These are phyloP conservation scores for Epistrophella euchroma DNA, from an alignment of 2,888 invertebrate genomes.

Conservation along the genomic window DNA sequence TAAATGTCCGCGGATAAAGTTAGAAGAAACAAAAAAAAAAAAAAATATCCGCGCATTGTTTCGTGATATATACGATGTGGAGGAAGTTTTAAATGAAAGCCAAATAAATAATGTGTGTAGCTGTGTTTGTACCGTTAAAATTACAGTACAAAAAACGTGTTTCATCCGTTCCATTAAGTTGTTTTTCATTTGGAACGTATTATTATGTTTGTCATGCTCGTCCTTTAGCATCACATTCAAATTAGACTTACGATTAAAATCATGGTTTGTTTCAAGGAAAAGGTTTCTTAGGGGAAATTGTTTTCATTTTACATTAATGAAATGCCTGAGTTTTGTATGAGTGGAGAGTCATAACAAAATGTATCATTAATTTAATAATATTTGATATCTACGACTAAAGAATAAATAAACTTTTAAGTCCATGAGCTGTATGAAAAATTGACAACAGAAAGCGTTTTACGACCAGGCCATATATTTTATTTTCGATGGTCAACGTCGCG, in stretches of 20 bases:
- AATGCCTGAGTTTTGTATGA: background rate
- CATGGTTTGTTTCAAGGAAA: background rate
- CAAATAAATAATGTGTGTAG: slow-evolving; percentile 39
- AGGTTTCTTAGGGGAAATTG: background rate
- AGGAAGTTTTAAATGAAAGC: slow-evolving; percentile 37
- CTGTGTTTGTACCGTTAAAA: background rate
- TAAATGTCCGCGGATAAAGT: slow-evolving; percentile 60
- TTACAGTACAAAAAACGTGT: slow-evolving; percentile 21
- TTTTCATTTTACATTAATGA: slow-evolving; percentile 9
- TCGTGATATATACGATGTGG: slow-evolving; percentile 20
- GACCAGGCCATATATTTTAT: too few species aligned
- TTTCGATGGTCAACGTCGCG: background rate
- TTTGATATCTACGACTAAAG: background rate
- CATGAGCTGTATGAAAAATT: too few species aligned
- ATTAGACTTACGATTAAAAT: slow-evolving; percentile 14
- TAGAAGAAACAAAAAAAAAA: slow-evolving; percentile 49
- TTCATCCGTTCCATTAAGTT: slow-evolving; percentile 20
- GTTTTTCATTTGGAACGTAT: slow-evolving; percentile 16
- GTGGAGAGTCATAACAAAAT: background rate
- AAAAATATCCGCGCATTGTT: slow-evolving; percentile 43
- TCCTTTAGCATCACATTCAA: background rate
- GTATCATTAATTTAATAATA: background rate
- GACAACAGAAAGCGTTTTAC: too few species aligned
- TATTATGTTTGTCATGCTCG: slow-evolving; percentile 25
- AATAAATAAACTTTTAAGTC: background rate